Evolutionary conservation across 2,888 invertebrate species (phyloP), one percentile per base, ranked within the genome.

Genomic region (Diabrotica balteata): DNA sequence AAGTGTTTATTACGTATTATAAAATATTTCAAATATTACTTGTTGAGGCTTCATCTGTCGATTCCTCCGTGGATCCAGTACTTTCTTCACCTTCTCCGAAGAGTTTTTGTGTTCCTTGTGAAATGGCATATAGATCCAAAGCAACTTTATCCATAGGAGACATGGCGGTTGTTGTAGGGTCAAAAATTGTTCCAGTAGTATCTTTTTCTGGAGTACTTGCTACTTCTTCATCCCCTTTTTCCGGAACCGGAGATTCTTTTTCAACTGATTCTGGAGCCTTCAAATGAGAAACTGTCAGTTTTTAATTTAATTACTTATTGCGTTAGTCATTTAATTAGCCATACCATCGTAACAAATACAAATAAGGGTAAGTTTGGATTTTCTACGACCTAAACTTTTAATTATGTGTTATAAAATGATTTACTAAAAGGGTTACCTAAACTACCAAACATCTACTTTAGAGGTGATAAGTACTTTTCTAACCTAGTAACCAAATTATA

Each of bases 121-220:
- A 86, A 76, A 93, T 92, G 0, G 94, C 94, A 79, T 94, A 94
- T 57, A 94, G 85, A 77, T 94, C 94, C 10, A 93, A 85, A 9
- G 94, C 94, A 0, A 92, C 92, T 84, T 94, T 74, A 79, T 93
- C 92, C 90, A 92, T 93, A 0, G 88, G 87, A 0, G 90, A 88
- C 82, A 89, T 88, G 8, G 88, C 88, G 0, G 90, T 90, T 46
- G 90, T 89, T 44, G 90, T 90, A 5, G 85, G 84, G 7, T 80
- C 83, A 1, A 79, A 76, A 0, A 79, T 69, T 4, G 76, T 77
- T 4, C 75, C 75, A 11, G 80, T 80, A 44, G 68, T 69, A 10
- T 77, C 64, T 58, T 64, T 64, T n/a, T 7, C 32, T 43, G 17
- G 8, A 10, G 55, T 57, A 45, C 11, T 57, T 8, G 9, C 22